Evolutionary conservation across 2,797 vertebrate species (phyloP), one percentile per base, ranked within the genome.

Genomic region (Dicrostonyx torquatus): DNA sequence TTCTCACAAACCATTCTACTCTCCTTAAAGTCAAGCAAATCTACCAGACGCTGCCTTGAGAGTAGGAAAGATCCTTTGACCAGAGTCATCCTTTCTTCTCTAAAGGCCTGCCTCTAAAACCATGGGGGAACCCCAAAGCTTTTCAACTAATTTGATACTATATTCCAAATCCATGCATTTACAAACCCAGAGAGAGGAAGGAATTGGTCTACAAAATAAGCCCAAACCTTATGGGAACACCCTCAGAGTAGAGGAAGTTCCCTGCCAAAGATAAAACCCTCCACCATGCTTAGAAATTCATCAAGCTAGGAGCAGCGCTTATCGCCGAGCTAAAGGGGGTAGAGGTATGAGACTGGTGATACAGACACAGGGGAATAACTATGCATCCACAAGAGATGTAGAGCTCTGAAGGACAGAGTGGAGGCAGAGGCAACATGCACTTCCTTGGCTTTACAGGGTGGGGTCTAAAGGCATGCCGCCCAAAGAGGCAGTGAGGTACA

Each of bases 11-110:
- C 29, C 45, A 96, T 73, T 70, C 31, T 17, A 78, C 37, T 66
- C 64, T 64, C 64, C 48, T 88, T 93, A 94, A 73, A 94, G 84
- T 55, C 77, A 11, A 83, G 40, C 24, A 89, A 53, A 87, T 78
- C 88, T 90, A 79, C 31, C 64, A 70, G 77, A 90, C 48, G 55
- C 34, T 82, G 43, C 17, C 64, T 86, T 92, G 66, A 86, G 64
- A 79, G 85, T 85, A 94, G 6, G 11, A 87, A 92, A 95, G 82
- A 37, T 37, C 37, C 50, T 66, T 37, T 78, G 91, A 87, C 11
- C 18, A 53, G n/a, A 24, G 34, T 13, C 15, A 64, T 12, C 45
- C n/a, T 70, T 87, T 55, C 40, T 55, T 89, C 58, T 66, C 76
- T 82, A 82, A 75, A 92, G 37, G 18, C 50, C 37, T 64, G 22